A percentile compares a stretch with the other conserved stretches of the same genome.
Evolutionary conservation across 2,797 vertebrate genomes (phyloP).

Genomic region (Phyllotis vaccarum): DNA sequence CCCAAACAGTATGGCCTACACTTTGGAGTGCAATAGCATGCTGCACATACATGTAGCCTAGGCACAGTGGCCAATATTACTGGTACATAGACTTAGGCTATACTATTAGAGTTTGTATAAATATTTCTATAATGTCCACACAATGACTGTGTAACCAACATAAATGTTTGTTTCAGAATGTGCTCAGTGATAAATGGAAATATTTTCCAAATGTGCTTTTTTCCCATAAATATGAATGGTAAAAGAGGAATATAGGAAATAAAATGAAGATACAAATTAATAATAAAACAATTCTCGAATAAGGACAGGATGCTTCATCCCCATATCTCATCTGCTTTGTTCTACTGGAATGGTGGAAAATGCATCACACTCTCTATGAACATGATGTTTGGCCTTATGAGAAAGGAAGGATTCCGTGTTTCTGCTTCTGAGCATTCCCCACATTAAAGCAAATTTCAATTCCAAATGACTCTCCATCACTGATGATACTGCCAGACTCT

Average conservation of each 20-base stretch:
- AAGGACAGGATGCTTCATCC: not conserved
- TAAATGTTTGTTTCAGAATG: not conserved
- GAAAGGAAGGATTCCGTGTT: not conserved
- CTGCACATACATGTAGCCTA: not conserved
- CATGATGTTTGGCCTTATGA: slow-evolving; percentile 8
- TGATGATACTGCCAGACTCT: slow-evolving; percentile 71
- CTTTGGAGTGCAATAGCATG: not conserved
- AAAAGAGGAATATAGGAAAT: not conserved
- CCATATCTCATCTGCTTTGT: not conserved
- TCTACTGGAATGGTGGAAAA: not conserved
- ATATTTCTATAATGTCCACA: not conserved
- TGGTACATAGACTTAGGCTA: not conserved
- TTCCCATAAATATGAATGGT: not conserved
- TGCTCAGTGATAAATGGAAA: not conserved
- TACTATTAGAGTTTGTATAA: not conserved
- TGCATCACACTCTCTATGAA: not conserved
- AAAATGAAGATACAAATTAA: slow-evolving; percentile 23
- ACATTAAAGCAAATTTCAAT: slow-evolving; percentile 71
- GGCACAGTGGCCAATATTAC: not conserved
- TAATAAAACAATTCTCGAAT: not conserved
- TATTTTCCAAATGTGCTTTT: not conserved
- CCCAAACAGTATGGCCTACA: not conserved
- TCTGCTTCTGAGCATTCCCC: slow-evolving; percentile 45
- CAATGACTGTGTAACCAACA: not conserved
- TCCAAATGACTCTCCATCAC: slow-evolving; percentile 73